Evolutionary conservation across 2,113 vertebrate species (phyloP).

Genomic region (Dromas ardeola): DNA sequence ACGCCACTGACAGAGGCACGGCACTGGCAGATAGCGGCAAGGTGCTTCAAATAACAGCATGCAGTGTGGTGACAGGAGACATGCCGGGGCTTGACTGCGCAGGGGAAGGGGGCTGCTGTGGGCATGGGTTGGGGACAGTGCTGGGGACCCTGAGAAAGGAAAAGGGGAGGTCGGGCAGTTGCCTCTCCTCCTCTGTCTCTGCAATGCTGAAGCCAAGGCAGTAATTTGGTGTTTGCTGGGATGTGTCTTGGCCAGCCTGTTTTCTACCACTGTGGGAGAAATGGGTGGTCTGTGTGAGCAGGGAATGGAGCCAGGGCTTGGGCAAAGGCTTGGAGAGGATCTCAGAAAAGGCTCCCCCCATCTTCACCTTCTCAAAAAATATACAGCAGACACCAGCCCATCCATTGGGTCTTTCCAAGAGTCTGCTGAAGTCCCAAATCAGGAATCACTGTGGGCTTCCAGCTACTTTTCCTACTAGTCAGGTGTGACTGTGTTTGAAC

Average conservation of each 20-base stretch:
- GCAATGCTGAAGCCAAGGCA: neutral
- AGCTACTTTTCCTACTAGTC: neutral
- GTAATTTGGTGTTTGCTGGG: neutral
- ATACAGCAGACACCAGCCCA: neutral
- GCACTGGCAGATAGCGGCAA: constrained; percentile 49
- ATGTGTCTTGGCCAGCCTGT: neutral
- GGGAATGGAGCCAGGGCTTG: neutral
- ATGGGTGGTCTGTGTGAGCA: neutral
- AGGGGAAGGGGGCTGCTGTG: neutral
- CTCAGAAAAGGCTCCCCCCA: neutral
- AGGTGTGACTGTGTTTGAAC: neutral
- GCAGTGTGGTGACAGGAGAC: constrained; percentile 34
- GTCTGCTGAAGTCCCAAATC: neutral
- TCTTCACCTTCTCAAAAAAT: neutral
- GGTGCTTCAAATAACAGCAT: constrained; percentile 70
- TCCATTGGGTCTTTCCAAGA: neutral
- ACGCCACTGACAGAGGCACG: constrained; percentile 69
- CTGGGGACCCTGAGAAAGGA: neutral
- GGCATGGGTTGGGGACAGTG: neutral
- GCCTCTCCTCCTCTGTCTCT: neutral
- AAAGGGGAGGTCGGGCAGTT: fast-evolving
- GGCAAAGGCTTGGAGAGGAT: neutral
- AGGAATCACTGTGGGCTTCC: neutral
- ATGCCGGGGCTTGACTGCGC: constrained; percentile 12
- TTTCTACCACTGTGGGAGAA: neutral